phyloP scores from a whole-genome alignment of 2,888 invertebrate genomes.

The Leptinotarsa tumamoca region DNA sequence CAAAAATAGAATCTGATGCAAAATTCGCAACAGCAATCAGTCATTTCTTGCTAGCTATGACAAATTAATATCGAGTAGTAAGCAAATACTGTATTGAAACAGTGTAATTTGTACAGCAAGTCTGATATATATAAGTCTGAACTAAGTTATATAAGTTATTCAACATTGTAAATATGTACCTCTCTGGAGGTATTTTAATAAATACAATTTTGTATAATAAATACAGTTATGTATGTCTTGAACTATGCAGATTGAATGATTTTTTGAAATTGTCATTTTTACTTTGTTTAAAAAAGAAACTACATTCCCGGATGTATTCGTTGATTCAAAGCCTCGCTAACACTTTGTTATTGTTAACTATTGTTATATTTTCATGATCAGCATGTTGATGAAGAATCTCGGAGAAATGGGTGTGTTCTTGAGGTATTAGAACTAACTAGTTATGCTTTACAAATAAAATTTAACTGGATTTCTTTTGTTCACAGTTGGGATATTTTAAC shows the following conservation, averaged over 20 bases:
- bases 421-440: neutral
- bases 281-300: constrained; percentile 56
- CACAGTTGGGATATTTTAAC: neutral
- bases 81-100: constrained; percentile 49
- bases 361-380: constrained; percentile 53
- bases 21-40: constrained; percentile 46
- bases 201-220: constrained; percentile 47
- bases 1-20: constrained; percentile 29
- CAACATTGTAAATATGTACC: constrained; percentile 60
- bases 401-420: constrained; percentile 33
- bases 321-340: constrained; percentile 59
- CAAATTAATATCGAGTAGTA: constrained; percentile 49
- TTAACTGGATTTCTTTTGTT: neutral
- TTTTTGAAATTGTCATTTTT: constrained; percentile 53
- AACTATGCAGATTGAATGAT: constrained; percentile 54
- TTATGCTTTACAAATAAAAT: neutral
- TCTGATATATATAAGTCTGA: constrained; percentile 66
- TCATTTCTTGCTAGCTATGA: constrained; percentile 52
- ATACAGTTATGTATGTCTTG: constrained; percentile 49
- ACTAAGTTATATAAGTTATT: constrained; percentile 63
- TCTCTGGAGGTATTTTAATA: constrained; percentile 59
- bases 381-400: constrained; percentile 37
- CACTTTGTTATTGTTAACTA: constrained; percentile 60
- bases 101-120: constrained; percentile 60
- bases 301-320: constrained; percentile 64